These are phyloP conservation scores for Myrmecophaga tridactyla DNA, from an alignment of 2,113 vertebrate species.

Conservation along the genomic window DNA sequence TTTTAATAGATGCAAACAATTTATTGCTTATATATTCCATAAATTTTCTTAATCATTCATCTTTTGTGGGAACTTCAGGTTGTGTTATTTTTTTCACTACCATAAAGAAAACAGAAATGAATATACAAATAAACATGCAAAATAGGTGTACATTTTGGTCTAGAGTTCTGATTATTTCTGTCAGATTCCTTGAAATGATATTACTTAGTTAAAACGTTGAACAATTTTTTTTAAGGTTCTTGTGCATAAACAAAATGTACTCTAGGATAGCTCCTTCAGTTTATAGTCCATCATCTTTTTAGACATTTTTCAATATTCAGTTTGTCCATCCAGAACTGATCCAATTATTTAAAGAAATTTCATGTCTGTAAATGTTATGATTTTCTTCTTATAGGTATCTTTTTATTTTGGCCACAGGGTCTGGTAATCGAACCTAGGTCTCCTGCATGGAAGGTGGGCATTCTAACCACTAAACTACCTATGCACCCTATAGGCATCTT, in stretches of 20 bases:
- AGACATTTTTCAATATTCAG: background rate
- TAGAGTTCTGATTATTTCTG: background rate
- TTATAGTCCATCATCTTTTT: background rate
- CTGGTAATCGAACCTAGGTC: no score
- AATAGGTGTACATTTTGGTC: background rate
- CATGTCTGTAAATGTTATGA: background rate
- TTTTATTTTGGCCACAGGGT: no score
- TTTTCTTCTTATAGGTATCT: background rate
- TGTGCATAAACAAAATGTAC: background rate
- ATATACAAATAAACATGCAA: background rate
- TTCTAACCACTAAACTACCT: no score
- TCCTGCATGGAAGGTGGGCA: no score
- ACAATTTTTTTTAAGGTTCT: slow-evolving; percentile 10
- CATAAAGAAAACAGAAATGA: background rate
- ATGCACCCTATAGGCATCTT: background rate
- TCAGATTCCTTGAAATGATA: background rate
- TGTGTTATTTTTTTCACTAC: background rate
- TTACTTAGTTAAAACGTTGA: background rate
- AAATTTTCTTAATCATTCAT: slow-evolving; percentile 2
- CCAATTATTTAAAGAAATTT: background rate
- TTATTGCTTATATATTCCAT: background rate
- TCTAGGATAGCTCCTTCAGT: background rate
- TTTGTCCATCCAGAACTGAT: background rate
- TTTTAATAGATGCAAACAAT: slow-evolving; percentile 20
- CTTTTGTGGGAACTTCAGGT: background rate